These are phyloP conservation scores for Oryzias woworae DNA, from an alignment of 2,113 vertebrate species.

Conservation along the genomic window DNA sequence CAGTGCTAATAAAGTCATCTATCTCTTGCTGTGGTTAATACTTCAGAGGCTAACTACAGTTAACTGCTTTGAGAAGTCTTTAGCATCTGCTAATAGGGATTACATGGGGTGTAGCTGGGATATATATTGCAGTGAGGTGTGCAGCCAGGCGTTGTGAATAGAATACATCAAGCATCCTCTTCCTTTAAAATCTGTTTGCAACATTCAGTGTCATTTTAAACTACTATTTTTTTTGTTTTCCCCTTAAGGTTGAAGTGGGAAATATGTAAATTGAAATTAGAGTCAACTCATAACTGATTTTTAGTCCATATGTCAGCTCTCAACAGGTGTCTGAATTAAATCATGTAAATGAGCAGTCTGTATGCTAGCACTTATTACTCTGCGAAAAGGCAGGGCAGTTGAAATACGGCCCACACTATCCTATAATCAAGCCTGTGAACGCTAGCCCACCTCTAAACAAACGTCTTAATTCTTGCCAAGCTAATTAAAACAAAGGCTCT, in stretches of 20 bases:
- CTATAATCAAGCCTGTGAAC: conserved; percentile 60
- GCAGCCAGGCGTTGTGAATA: conserved; percentile 36
- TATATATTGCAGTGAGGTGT: conserved; percentile 56
- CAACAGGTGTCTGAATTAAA: conserved; percentile 43
- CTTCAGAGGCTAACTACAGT: conserved; percentile 56
- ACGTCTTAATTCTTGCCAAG: conserved; percentile 57
- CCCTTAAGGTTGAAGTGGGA: conserved; percentile 13
- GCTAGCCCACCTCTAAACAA: conserved; percentile 51
- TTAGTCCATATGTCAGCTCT: conserved; percentile 25
- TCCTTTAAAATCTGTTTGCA: conserved; percentile 14
- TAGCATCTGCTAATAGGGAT: conserved; percentile 70
- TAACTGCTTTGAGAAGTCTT: conserved; percentile 64
- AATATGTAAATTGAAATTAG: conserved; percentile 27
- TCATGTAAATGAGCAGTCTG: conserved; percentile 31
- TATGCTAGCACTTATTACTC: conserved; percentile 52
- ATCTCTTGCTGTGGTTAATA: conserved; percentile 60
- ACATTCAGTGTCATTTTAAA: neutral
- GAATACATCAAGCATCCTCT: conserved; percentile 29
- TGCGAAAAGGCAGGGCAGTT: conserved; percentile 42
- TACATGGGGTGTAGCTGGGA: conserved; percentile 69
- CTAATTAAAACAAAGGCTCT: conserved; percentile 61
- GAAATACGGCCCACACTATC: conserved; percentile 54
- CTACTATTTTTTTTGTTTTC: conserved; percentile 7
- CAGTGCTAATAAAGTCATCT: conserved; percentile 62
- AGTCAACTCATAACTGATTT: conserved; percentile 10